These are phyloP conservation scores for Lates japonicus DNA, from an alignment of 2,797 vertebrate genomes.

Conservation along the genomic window DNA sequence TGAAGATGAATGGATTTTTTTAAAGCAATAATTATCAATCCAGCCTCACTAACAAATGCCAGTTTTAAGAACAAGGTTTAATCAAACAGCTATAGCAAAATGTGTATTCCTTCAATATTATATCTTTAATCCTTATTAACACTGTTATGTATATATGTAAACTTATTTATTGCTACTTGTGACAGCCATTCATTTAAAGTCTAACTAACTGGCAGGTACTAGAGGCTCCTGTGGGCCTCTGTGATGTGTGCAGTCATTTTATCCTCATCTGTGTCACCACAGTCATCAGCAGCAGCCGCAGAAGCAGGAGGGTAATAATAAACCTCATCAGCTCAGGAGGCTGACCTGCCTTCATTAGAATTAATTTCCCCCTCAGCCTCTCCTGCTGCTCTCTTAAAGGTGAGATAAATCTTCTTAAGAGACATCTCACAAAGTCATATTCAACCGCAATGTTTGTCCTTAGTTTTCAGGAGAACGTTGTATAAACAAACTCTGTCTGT, in stretches of 20 bases:
- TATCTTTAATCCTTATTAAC: neutral
- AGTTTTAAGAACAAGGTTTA: neutral
- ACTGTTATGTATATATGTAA: neutral
- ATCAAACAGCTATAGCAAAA: neutral
- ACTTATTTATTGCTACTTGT: constrained; percentile 3
- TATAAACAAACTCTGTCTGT: constrained; percentile 32
- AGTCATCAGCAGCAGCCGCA: constrained; percentile 42
- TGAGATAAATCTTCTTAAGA: constrained; percentile 61
- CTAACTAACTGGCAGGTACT: neutral
- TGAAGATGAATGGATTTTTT: constrained; percentile 53
- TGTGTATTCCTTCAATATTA: neutral
- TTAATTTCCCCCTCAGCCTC: constrained; percentile 60
- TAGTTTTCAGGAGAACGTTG: constrained; percentile 31
- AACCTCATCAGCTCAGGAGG: constrained; percentile 68
- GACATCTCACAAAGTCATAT: constrained; percentile 59
- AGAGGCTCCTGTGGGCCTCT: constrained; percentile 31
- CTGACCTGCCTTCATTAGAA: constrained; percentile 63
- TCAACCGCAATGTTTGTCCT: constrained; percentile 47
- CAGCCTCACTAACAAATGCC: neutral
- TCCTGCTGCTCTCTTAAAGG: constrained; percentile 54
- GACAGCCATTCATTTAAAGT: constrained; percentile 31
- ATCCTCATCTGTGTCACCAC: constrained; percentile 51
- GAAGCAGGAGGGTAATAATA: constrained; percentile 64
- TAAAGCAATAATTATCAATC: constrained; percentile 56
- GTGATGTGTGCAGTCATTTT: constrained; percentile 41